Evolutionary conservation across 2,888 invertebrate genomes (phyloP), one percentile per base, ranked within the genome.

Genomic region (Heteromurus nitidus): DNA sequence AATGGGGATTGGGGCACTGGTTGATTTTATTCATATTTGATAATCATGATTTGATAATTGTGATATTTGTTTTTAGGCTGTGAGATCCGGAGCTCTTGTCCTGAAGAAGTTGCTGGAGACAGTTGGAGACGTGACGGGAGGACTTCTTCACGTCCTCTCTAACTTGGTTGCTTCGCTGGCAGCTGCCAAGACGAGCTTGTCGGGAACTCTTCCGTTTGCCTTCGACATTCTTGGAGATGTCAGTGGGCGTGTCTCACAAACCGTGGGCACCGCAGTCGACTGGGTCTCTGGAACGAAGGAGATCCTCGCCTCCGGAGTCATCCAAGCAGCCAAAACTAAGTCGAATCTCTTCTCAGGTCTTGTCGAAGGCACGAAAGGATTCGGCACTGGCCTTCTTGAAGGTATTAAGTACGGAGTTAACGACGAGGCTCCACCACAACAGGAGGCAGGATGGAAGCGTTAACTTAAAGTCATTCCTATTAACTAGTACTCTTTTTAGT

Each of bases 171-270:
- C 86, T 24, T 86, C 86, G 1, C 62, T 87, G 69, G 87, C 87
- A 20, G 87, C 87, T 36, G 86, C 87, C 42, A 87, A 87, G 79
- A 87, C 87, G 22, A 87, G 87, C 81, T 85, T 87, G 81, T 87
- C 87, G 3, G 87, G 87, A 80, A 87, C 87, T 50, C 80, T 87
- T 42, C 87, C 87, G 62, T 87, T 87, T 53, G 87, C 87, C 50
- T 87, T 87, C 60, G 87, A 87, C 67, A 86, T 87, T 81, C 64
- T 87, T 72, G 87, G 87, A 20, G 87, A 87, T 82, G 86, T 87
- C 42, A 86, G 86, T 58, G 87, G 87, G 5, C 83, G 87, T 75
- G 85, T 87, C 28, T 87, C 87, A 3, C 85, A 85, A 53, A 87
- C 87, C 11, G 87, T 87, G 13, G 87, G 87, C 24, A 87, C 87